These are phyloP conservation scores for Rhagonycha fulva DNA, from an alignment of 2,888 invertebrate species.

Conservation along the genomic window DNA sequence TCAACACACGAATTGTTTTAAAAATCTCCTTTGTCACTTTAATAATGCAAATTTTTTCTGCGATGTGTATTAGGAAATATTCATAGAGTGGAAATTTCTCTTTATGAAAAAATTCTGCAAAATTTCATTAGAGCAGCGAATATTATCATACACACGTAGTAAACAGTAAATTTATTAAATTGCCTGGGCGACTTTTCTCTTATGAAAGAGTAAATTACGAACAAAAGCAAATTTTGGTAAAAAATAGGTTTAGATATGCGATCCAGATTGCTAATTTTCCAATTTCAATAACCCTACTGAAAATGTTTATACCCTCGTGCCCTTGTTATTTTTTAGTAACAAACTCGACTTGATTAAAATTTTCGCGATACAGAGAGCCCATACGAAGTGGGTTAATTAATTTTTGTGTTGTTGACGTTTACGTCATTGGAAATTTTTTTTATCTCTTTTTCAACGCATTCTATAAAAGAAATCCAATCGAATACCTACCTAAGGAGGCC, in stretches of 20 bases:
- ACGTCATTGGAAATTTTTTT: background rate
- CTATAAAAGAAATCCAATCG: background rate
- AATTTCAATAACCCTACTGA: background rate
- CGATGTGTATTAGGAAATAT: background rate
- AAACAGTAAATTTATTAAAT: background rate
- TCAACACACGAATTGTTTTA: background rate
- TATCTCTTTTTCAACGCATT: background rate
- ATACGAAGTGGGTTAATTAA: background rate
- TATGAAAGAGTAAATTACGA: background rate
- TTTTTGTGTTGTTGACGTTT: background rate
- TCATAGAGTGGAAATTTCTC: background rate
- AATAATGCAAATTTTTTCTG: background rate
- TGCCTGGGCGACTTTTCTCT: background rate
- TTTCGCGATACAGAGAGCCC: background rate
- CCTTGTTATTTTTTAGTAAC: background rate
- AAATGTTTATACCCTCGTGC: background rate
- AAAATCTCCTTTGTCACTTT: background rate
- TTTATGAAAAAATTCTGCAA: background rate
- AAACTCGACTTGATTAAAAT: background rate
- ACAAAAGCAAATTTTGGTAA: background rate
- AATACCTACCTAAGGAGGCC: background rate
- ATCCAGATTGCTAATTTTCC: background rate
- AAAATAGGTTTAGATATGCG: background rate
- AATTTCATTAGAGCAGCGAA: background rate
- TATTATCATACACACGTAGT: background rate